Evolutionary conservation across 1,140 invertebrate species (phyloP).

Genomic region (Phymorhynchus buccinoides): DNA sequence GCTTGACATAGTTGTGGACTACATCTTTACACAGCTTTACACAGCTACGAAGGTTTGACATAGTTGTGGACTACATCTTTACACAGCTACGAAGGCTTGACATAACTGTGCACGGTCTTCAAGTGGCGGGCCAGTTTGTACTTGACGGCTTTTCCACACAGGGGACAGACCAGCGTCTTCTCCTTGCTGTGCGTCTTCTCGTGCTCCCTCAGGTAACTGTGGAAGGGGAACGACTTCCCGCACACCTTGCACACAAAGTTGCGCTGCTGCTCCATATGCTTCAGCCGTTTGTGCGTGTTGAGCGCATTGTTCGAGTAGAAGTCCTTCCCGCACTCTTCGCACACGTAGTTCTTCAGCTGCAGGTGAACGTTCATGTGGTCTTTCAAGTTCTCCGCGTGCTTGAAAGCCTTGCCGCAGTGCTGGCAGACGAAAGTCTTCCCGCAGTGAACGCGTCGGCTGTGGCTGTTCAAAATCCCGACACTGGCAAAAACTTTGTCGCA

Average conservation of each 20-base stretch:
- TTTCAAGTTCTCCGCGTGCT: constrained; percentile 87
- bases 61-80: too few relatives aligned
- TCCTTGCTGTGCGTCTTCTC: neutral
- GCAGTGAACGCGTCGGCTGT: neutral
- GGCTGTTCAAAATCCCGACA: constrained; percentile 65
- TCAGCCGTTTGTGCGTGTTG: constrained; percentile 43
- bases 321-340: constrained; percentile 69
- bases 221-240: constrained; percentile 36
- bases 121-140: neutral
- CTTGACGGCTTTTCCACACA: neutral
- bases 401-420: constrained; percentile 81
- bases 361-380: constrained; percentile 87
- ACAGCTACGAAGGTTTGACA: too few relatives aligned
- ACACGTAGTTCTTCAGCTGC: constrained; percentile 83
- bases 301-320: constrained; percentile 43
- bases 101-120: neutral
- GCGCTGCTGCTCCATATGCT: constrained; percentile 38
- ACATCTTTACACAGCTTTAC: too few relatives aligned
- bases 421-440: constrained; percentile 81
- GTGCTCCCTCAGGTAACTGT: neutral
- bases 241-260: constrained; percentile 47
- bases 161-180: neutral
- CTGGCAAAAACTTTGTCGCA: constrained; percentile 97
- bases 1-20: too few relatives aligned
- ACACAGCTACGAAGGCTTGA: neutral